Evolutionary conservation across 2,888 invertebrate genomes (phyloP).

Genomic region (Andrena bicolor): DNA sequence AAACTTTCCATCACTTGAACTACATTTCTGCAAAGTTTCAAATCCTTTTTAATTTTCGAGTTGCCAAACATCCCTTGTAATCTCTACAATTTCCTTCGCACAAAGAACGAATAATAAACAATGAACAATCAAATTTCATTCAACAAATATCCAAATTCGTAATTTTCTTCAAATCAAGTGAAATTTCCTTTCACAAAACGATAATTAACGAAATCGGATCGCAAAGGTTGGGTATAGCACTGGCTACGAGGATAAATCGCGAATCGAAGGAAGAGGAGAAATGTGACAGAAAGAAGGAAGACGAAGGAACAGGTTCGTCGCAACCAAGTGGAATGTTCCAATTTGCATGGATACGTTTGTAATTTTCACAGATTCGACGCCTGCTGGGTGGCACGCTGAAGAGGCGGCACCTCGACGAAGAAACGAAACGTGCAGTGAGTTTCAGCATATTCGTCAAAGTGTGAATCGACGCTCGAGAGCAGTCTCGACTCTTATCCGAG

Average conservation of each 20-base stretch:
- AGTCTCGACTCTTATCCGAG: conserved; percentile 1
- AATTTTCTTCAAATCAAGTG: no score
- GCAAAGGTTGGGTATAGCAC: no score
- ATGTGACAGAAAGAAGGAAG: background rate
- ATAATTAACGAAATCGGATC: no score
- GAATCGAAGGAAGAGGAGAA: background rate
- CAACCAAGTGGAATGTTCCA: conserved; percentile 53
- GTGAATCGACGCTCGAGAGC: background rate
- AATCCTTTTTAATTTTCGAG: no score
- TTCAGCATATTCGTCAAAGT: conserved; percentile 67
- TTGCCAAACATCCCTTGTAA: no score
- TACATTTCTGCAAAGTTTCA: no score
- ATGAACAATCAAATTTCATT: no score
- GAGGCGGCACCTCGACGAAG: conserved; percentile 89
- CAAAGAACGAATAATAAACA: no score
- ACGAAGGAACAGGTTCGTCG: background rate
- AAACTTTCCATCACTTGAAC: no score
- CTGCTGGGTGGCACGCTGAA: conserved; percentile 90
- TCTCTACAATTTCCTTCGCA: no score
- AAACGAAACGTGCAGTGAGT: conserved; percentile 90
- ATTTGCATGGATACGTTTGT: conserved; percentile 76
- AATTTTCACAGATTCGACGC: conserved; percentile 88
- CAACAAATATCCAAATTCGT: no score
- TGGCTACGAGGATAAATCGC: conserved; percentile 5
- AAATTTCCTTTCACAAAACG: no score